Percentiles rank a stretch among this genome's conserved stretches.
phyloP scores from a whole-genome alignment of 2,113 vertebrate species.

The Himantopus leucocephalus region DNA sequence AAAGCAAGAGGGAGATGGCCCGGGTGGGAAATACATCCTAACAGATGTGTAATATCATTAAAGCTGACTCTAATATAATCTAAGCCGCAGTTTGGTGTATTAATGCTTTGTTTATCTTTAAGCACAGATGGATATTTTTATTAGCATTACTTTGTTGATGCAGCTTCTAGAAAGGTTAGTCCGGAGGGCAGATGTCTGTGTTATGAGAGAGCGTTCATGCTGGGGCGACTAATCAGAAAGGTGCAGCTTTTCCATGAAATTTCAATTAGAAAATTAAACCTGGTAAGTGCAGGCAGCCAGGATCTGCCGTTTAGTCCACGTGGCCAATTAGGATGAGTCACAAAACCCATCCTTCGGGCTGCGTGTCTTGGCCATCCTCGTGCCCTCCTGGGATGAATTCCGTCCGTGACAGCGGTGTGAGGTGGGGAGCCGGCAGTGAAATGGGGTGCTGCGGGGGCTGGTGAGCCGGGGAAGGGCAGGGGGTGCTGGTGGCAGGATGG shows the following conservation, averaged over 20 bases:
- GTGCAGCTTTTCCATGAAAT: conserved; percentile 53
- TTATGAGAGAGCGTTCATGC: conserved; percentile 59
- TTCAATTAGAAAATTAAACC: conserved; percentile 67
- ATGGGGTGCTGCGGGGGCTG: background rate
- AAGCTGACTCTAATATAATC: conserved; percentile 72
- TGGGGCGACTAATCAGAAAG: conserved; percentile 44
- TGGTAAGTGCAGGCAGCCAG: conserved; percentile 19
- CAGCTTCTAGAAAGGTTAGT: conserved; percentile 76
- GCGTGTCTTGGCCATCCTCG: background rate
- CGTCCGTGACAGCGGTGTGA: background rate
- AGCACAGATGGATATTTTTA: conserved; percentile 84
- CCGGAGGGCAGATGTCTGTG: conserved; percentile 75
- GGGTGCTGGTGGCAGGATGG: background rate
- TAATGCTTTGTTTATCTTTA: conserved; percentile 83
- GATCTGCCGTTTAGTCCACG: background rate
- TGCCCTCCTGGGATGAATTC: background rate
- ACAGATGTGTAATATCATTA: conserved; percentile 78
- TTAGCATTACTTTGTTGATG: conserved; percentile 80
- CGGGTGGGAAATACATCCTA: conserved; percentile 48
- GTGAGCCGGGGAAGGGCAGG: background rate
- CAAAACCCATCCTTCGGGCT: background rate
- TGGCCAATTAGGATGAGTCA: conserved; percentile 32
- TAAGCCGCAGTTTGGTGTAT: conserved; percentile 75
- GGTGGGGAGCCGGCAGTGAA: background rate
- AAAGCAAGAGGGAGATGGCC: conserved; percentile 16